Percentiles rank a stretch among this genome's conserved stretches.
Evolutionary conservation across 2,113 vertebrate genomes (phyloP).

Genomic region (Phaethornis superciliosus): DNA sequence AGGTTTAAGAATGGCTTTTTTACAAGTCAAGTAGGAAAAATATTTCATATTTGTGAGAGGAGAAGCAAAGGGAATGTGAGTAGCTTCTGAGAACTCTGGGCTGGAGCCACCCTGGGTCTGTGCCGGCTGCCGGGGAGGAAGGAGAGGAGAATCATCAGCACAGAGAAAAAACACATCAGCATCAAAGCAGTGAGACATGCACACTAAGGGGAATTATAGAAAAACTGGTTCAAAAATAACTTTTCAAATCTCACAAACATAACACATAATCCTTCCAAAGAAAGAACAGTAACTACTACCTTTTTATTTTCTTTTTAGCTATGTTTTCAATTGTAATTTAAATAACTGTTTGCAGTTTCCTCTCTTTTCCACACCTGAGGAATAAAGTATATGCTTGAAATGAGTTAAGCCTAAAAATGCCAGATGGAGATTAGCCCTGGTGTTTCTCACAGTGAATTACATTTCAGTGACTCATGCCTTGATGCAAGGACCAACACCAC

Average conservation of each 20-base stretch:
- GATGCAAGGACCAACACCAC: background rate
- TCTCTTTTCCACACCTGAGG: background rate
- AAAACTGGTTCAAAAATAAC: background rate
- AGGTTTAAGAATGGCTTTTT: background rate
- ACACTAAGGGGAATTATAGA: background rate
- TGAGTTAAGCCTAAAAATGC: background rate
- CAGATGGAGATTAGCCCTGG: background rate
- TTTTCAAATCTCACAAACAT: background rate
- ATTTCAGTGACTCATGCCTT: background rate
- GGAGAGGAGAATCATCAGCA: background rate
- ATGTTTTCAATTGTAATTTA: background rate
- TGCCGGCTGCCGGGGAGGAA: background rate
- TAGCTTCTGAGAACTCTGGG: background rate
- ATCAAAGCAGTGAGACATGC: background rate
- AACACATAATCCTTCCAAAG: no score
- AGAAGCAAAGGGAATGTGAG: background rate
- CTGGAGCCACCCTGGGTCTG: background rate
- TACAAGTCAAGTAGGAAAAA: background rate
- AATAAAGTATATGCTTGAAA: background rate
- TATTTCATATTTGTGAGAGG: background rate
- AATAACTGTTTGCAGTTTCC: background rate
- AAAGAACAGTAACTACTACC: no score
- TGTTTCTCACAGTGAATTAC: background rate
- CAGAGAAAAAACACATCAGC: background rate
- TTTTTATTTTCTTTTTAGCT: background rate